Conservation (phyloP, 2,797 vertebrate species). For the Pseudochaenichthys georgianus region DNA sequence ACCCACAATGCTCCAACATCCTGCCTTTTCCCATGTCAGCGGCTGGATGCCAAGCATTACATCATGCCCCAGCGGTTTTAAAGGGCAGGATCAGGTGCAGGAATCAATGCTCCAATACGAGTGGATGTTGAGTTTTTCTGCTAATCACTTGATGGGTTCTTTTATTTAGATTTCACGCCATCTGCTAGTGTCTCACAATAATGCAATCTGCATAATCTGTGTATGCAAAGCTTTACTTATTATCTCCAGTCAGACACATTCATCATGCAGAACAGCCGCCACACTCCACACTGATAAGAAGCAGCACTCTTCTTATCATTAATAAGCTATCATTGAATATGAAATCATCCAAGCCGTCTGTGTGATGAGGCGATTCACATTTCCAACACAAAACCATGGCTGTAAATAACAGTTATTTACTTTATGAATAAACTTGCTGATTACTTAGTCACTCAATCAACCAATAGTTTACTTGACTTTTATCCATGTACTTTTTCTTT, state of each 20-base stretch:
- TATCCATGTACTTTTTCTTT: no score
- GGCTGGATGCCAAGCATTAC: constrained; percentile 67
- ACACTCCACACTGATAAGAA: constrained; percentile 10
- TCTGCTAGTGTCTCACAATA: constrained; percentile 15
- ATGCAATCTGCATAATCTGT: not conserved
- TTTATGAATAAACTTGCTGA: not conserved
- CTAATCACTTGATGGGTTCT: constrained; percentile 10
- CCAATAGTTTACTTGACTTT: not conserved
- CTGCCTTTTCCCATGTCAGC: constrained; percentile 51
- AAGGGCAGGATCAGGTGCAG: constrained; percentile 46
- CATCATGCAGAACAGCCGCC: constrained; percentile 25
- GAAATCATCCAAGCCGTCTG: not conserved
- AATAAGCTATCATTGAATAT: not conserved
- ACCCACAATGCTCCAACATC: constrained; percentile 47
- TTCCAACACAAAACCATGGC: not conserved
- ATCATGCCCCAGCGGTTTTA: constrained; percentile 62
- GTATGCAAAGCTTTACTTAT: not conserved
- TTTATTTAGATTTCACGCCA: constrained; percentile 13
- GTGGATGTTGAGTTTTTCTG: constrained; percentile 16
- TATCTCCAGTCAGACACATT: constrained; percentile 2
- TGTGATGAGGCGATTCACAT: not conserved
- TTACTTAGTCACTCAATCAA: not conserved
- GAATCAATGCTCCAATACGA: constrained; percentile 41
- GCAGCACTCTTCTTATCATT: not conserved
- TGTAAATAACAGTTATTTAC: not conserved